phyloP scores from a whole-genome alignment of 2,113 vertebrate genomes.

The Vulpes ferrilata region DNA sequence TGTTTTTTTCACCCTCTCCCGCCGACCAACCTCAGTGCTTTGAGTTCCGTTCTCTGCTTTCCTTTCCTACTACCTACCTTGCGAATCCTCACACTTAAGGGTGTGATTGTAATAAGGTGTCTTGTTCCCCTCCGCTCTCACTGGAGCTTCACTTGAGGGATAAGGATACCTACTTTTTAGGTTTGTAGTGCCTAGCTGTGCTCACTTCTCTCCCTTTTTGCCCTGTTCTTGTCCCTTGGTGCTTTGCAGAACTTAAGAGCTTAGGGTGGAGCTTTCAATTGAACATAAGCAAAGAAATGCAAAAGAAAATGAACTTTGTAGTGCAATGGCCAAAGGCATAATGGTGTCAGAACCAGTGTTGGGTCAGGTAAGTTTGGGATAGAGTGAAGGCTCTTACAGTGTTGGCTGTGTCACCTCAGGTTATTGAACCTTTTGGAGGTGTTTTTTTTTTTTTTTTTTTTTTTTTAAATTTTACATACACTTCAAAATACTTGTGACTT shows the following conservation, averaged over 20 bases:
- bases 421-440: conserved; percentile 15
- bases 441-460: not conserved
- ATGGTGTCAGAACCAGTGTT: not conserved
- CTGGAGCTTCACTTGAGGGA: not conserved
- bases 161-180: not conserved
- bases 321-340: not conserved
- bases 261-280: not conserved
- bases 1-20: not conserved
- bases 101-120: not conserved
- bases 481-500: not conserved
- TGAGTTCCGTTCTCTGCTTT: not conserved
- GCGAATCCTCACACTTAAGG: not conserved
- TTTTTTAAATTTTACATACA: not conserved
- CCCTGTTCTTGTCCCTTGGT: not conserved
- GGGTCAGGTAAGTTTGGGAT: not conserved
- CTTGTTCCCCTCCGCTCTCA: not conserved
- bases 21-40: not conserved
- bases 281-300: conserved; percentile 42
- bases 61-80: not conserved
- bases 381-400: not conserved
- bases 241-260: not conserved
- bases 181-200: not conserved
- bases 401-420: not conserved
- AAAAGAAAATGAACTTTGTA: conserved; percentile 35
- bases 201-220: not conserved